These are phyloP conservation scores for Carcinoscorpius rotundicauda DNA, from an alignment of 1,140 invertebrate genomes.

Conservation along the genomic window DNA sequence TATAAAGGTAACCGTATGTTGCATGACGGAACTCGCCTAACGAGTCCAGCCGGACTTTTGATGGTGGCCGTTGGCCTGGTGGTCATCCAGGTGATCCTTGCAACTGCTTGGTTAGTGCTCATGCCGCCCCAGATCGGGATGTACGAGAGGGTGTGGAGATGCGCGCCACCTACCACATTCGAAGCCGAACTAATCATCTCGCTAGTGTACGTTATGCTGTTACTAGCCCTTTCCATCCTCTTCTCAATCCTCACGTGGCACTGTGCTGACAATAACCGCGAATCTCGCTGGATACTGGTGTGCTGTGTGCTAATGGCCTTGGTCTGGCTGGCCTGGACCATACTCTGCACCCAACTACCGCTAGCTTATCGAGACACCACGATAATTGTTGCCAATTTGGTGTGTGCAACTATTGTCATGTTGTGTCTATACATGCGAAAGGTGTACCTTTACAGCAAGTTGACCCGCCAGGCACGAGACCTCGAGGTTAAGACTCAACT, in stretches of 20 bases:
- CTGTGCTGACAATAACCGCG: slow-evolving; percentile 29
- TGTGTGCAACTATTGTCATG: slow-evolving; percentile 32
- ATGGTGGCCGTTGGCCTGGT: slow-evolving; percentile 33
- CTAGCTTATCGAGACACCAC: slow-evolving; percentile 30
- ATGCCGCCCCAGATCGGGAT: slow-evolving; percentile 28
- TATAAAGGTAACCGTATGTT: slow-evolving; percentile 29
- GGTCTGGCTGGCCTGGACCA: slow-evolving; percentile 37
- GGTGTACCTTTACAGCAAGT: slow-evolving; percentile 31
- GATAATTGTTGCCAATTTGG: slow-evolving; percentile 31
- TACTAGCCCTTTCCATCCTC: slow-evolving; percentile 34
- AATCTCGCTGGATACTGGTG: slow-evolving; percentile 38
- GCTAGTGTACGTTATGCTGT: slow-evolving; percentile 37
- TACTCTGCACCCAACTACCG: slow-evolving; percentile 31
- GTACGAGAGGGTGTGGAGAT: slow-evolving; percentile 23
- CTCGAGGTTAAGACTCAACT: slow-evolving; percentile 17
- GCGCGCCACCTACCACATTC: slow-evolving; percentile 30
- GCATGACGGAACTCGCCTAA: slow-evolving; percentile 29
- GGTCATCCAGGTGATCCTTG: slow-evolving; percentile 35
- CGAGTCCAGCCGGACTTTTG: slow-evolving; percentile 33
- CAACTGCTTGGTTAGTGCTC: slow-evolving; percentile 37
- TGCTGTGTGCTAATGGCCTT: slow-evolving; percentile 31
- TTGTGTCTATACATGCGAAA: slow-evolving; percentile 32
- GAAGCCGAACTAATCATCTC: slow-evolving; percentile 38
- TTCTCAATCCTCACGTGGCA: slow-evolving; percentile 36
- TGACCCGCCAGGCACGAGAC: slow-evolving; percentile 17